These are phyloP conservation scores for Drosophila mimica DNA, from an alignment of 2,888 invertebrate species.

Conservation along the genomic window DNA sequence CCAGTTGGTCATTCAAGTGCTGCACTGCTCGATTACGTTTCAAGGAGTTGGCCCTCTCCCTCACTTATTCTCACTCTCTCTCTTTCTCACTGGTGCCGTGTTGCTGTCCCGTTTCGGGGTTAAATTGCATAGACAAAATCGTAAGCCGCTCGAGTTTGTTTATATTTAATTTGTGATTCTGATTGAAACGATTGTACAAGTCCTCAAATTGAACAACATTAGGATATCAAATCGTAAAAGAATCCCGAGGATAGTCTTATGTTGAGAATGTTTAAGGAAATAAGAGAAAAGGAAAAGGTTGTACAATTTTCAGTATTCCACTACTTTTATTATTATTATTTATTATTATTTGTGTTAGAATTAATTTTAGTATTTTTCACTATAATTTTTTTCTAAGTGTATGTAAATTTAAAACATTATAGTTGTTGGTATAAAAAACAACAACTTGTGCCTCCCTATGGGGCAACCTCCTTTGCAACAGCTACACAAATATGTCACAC, in stretches of 20 bases:
- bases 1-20: conserved; percentile 80
- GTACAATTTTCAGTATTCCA: not conserved
- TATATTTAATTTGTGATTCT: conserved; percentile 77
- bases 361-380: not conserved
- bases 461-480: conserved; percentile 25
- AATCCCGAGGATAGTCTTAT: not conserved
- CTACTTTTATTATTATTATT: not conserved
- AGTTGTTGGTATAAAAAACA: not conserved
- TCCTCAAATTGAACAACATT: conserved; percentile 12
- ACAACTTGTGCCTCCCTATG: conserved; percentile 7
- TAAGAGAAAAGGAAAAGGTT: not conserved
- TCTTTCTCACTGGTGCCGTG: not conserved
- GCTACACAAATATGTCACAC: conserved; percentile 69
- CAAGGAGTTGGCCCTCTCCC: conserved; percentile 58
- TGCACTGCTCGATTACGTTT: conserved; percentile 78
- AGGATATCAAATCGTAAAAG: conserved; percentile 4
- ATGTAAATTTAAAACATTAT: not conserved
- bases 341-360: not conserved
- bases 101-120: conserved; percentile 50
- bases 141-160: conserved; percentile 64
- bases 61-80: not conserved
- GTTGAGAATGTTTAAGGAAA: not conserved
- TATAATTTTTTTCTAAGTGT: not conserved
- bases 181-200: conserved; percentile 62
- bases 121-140: conserved; percentile 75